Conservation (phyloP, 2,888 invertebrate genomes). For the Hoplodrina blanda region DNA sequence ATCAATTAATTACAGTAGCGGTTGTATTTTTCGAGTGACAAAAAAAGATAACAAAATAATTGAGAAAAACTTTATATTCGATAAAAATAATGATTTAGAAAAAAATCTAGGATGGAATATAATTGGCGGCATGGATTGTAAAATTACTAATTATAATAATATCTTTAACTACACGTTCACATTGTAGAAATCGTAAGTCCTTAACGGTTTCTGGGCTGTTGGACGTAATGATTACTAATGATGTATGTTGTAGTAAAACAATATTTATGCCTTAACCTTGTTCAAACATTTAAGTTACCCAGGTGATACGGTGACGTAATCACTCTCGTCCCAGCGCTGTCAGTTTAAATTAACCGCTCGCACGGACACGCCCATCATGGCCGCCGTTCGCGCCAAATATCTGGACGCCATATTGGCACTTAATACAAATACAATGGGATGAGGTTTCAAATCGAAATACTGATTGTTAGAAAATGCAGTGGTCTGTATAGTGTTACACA, state of each 20-base stretch:
- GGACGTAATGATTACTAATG: not conserved
- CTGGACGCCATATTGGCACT: constrained; percentile 41
- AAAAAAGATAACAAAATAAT: no score
- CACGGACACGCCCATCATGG: constrained; percentile 52
- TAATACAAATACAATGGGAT: constrained; percentile 36
- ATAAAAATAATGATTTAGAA: not conserved
- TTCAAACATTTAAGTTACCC: constrained; percentile 8
- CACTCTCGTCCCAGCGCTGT: constrained; percentile 37
- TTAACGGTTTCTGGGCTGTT: not conserved
- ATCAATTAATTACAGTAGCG: not conserved
- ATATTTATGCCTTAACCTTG: not conserved
- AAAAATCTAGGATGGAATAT: not conserved
- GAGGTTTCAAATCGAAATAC: constrained; percentile 32
- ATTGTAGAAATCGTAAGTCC: no score
- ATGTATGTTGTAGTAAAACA: not conserved
- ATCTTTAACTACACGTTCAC: not conserved
- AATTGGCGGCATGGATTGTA: not conserved
- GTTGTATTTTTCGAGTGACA: no score
- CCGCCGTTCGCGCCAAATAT: constrained; percentile 47
- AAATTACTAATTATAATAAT: not conserved
- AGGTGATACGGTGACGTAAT: constrained; percentile 35
- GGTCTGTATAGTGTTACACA: constrained; percentile 1
- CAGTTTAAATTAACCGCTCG: constrained; percentile 45
- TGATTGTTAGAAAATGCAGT: constrained; percentile 17
- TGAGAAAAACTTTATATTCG: not conserved